Evolutionary conservation across 2,888 invertebrate genomes (phyloP), one percentile per base, ranked within the genome.

Genomic region (Lordiphosa fenestrarum): DNA sequence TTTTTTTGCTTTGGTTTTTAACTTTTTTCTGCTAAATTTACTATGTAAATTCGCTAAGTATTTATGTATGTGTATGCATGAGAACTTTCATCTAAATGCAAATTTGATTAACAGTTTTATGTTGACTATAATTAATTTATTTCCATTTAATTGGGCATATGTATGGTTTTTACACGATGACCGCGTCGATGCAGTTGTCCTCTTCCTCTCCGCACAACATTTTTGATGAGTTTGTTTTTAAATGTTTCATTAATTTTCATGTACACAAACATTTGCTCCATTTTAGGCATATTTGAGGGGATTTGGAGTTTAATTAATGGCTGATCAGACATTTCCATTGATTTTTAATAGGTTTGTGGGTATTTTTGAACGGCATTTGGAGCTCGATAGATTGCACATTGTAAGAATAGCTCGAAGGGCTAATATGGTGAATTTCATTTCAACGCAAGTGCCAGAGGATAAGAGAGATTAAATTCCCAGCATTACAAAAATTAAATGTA

Each of bases 71-170:
- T 61, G 35, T 69, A 41, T 67, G 53, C 51, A 62, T 64, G 67
- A 73, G 68, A 69, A 71, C 58, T 69, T 66, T 73, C 69, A 66
- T 66, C 73, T 82, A 84, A 80, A 84, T 86, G 77, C 80, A 86
- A 84, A 85, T 80, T 83, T 84, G 86, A 85, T 85, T 80, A 85
- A 85, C 86, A 74, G 66, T 72, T 61, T 67, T 56, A 49, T 37
- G 47, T 53, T 42, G 39, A 40, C 44, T 63, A 63, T 60, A 61
- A 71, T 65, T 56, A 64, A 63, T 65, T 71, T 61, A 68, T 68
- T 58, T 71, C 56, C 49, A 62, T 69, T 59, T 53, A 57, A 61
- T 62, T 50, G 53, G 42, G 53, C 40, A 36, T 59, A 54, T 63
- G 30, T 55, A 64, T 47, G 46, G 35, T 41, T 59, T 63, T 55